phyloP scores from a whole-genome alignment of 2,113 vertebrate genomes.

The Stigmatopora nigra region DNA sequence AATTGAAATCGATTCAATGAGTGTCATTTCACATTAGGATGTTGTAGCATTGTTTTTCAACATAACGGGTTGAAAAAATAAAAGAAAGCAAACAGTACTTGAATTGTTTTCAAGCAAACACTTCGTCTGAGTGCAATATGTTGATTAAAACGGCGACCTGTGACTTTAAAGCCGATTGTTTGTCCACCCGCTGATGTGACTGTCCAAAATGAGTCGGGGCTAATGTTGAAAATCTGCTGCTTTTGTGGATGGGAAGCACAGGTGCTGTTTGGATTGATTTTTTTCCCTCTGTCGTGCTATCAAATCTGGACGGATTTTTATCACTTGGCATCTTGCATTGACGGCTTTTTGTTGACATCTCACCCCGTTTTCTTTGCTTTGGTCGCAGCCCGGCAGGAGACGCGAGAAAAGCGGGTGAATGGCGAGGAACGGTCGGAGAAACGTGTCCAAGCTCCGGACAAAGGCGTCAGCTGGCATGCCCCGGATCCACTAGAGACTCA shows the following conservation, averaged over 20 bases:
- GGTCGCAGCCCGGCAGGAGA: neutral
- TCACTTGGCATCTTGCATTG: neutral
- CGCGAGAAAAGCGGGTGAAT: slow-evolving; percentile 16
- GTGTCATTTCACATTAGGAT: too few species aligned
- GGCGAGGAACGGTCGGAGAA: slow-evolving; percentile 4
- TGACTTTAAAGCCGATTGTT: slow-evolving; percentile 1
- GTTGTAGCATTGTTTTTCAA: neutral
- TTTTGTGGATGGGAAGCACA: neutral
- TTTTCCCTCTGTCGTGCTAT: neutral
- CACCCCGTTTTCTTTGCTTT: neutral
- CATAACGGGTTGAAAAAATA: neutral
- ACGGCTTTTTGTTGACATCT: neutral
- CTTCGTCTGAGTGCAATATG: neutral
- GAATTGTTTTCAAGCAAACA: neutral
- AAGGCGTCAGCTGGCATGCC: slow-evolving; percentile 31
- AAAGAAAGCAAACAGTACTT: neutral
- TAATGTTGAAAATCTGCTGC: neutral
- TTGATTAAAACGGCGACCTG: neutral
- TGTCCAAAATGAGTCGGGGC: neutral
- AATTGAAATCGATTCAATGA: too few species aligned
- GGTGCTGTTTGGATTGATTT: neutral
- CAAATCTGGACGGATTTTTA: neutral
- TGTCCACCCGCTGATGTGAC: neutral
- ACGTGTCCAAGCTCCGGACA: slow-evolving; percentile 16
- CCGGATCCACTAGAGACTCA: slow-evolving; percentile 16